phyloP scores from a whole-genome alignment of 2,888 invertebrate species.

The Liodrosophila aerea region DNA sequence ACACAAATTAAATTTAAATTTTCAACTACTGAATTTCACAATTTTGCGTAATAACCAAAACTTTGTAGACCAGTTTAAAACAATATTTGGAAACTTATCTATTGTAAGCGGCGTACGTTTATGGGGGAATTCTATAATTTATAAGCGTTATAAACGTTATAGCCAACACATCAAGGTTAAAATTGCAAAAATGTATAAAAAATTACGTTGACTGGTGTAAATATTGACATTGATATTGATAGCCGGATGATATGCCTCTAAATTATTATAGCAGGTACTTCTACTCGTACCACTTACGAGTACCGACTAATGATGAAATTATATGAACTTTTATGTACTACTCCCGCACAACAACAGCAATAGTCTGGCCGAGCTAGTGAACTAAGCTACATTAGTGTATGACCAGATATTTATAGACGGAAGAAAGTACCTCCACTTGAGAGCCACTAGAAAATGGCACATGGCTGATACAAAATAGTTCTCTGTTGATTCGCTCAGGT shows the following conservation, averaged over 20 bases:
- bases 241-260: not conserved
- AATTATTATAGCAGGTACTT: not conserved
- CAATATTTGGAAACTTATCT: slow-evolving; percentile 28
- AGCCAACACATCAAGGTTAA: slow-evolving; percentile 7
- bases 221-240: slow-evolving; percentile 16
- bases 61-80: slow-evolving; percentile 9
- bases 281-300: slow-evolving; percentile 1
- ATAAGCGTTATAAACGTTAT: slow-evolving; percentile 32
- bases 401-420: slow-evolving; percentile 31
- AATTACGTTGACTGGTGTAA: slow-evolving; percentile 13
- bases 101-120: slow-evolving; percentile 15
- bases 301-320: slow-evolving; percentile 16
- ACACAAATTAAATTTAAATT: not conserved
- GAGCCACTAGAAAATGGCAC: slow-evolving; percentile 11
- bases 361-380: slow-evolving; percentile 6
- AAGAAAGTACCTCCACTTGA: slow-evolving; percentile 11
- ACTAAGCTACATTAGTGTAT: slow-evolving; percentile 26
- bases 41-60: slow-evolving; percentile 1
- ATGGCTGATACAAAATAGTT: slow-evolving; percentile 1
- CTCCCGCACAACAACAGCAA: not conserved
- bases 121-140: slow-evolving; percentile 37
- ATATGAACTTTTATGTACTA: not conserved
- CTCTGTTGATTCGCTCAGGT: too few species aligned
- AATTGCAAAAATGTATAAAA: not conserved
- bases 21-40: slow-evolving; percentile 21